A percentile compares a stretch with the other conserved stretches of the same genome.
Evolutionary conservation across 2,888 invertebrate species (phyloP).

Genomic region (Nasonia oneida): DNA sequence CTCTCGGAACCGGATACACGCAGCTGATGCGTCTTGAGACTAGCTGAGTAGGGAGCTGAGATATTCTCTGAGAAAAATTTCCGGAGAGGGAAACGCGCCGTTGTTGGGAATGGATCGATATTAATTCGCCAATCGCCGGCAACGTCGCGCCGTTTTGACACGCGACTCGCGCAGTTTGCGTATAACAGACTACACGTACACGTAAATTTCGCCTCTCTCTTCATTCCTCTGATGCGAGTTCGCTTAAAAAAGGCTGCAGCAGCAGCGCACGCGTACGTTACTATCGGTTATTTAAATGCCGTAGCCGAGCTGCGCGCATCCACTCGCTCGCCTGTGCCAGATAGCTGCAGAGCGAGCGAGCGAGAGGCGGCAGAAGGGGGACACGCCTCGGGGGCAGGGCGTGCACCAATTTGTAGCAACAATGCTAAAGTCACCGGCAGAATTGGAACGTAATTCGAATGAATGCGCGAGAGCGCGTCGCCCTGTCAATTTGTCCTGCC

Average conservation of each 20-base stretch:
- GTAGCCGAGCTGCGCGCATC: constrained; percentile 10
- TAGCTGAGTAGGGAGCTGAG: too few relatives aligned
- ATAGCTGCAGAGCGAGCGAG: constrained; percentile 58
- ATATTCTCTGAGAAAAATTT: too few relatives aligned
- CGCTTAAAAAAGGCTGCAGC: constrained; percentile 14
- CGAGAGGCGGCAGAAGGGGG: constrained; percentile 59
- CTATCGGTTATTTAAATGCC: constrained; percentile 69
- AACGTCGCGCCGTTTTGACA: constrained; percentile 21
- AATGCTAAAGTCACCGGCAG: constrained; percentile 78
- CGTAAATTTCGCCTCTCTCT: not conserved
- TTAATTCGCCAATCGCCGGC: constrained; percentile 24
- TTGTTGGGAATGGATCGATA: not conserved
- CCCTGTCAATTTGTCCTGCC: constrained; percentile 78
- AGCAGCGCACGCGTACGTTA: constrained; percentile 65
- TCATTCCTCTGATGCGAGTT: not conserved
- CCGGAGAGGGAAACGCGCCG: too few relatives aligned
- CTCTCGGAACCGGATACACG: too few relatives aligned
- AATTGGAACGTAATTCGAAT: constrained; percentile 78
- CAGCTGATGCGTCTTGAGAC: too few relatives aligned
- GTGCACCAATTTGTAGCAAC: constrained; percentile 79
- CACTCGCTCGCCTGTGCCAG: not conserved
- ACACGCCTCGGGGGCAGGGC: constrained; percentile 73
- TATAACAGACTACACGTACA: not conserved
- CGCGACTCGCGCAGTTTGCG: not conserved
- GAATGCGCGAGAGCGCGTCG: constrained; percentile 73